These are phyloP conservation scores for Argyrosomus regius DNA, from an alignment of 2,797 vertebrate species.

Conservation along the genomic window DNA sequence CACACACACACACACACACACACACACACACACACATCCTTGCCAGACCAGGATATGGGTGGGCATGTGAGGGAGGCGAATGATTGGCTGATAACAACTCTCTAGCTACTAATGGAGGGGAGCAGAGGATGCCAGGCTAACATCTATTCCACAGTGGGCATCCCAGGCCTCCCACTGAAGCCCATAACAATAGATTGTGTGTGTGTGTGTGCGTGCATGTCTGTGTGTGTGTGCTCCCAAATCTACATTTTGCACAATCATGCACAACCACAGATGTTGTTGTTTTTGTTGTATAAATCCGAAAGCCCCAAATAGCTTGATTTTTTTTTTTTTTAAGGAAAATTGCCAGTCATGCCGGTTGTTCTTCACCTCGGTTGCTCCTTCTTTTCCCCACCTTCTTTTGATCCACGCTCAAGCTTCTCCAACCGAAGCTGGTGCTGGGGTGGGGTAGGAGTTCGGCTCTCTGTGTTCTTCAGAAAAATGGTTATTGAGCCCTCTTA, in stretches of 20 bases:
- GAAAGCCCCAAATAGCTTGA: background rate
- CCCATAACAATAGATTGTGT: conserved; percentile 11
- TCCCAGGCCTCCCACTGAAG: conserved; percentile 38
- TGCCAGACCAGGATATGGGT: conserved; percentile 33
- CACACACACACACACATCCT: background rate
- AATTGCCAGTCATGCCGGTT: background rate
- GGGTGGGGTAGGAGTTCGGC: background rate
- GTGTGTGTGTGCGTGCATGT: background rate
- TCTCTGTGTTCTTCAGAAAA: background rate
- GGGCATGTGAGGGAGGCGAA: conserved; percentile 37
- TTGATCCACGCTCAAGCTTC: background rate
- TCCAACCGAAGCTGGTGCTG: background rate
- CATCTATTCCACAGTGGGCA: conserved; percentile 26
- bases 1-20: conserved; percentile 3
- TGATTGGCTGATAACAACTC: conserved; percentile 48
- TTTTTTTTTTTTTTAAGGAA: background rate
- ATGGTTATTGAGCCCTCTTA: too few relatives aligned
- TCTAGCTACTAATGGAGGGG: conserved; percentile 30
- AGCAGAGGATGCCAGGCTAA: conserved; percentile 41
- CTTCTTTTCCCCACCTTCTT: background rate
- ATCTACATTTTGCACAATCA: conserved; percentile 9
- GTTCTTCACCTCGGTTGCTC: background rate
- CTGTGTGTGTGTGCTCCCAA: background rate
- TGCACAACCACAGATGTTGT: background rate
- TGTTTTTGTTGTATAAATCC: background rate